Conservation (phyloP, 2,113 vertebrate genomes). For the Oophaga pumilio region DNA sequence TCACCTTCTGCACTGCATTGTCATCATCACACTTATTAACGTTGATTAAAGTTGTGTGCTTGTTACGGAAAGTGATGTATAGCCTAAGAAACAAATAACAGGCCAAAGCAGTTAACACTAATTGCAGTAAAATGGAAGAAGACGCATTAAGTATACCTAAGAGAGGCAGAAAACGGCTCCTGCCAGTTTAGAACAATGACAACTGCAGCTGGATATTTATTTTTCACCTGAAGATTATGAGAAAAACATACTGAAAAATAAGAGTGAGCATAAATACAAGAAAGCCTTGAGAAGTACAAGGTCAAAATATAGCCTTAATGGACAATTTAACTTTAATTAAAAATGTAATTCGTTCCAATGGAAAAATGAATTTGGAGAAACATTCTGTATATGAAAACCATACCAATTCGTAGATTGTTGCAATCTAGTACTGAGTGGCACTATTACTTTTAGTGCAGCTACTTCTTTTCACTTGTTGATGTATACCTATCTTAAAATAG, state of each 20-base stretch:
- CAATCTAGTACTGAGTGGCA: constrained; percentile 10
- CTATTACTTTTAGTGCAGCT: constrained; percentile 44
- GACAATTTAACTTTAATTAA: constrained; percentile 15
- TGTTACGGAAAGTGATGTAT: constrained; percentile 56
- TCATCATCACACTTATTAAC: constrained; percentile 51
- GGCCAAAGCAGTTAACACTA: constrained; percentile 34
- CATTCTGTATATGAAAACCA: constrained; percentile 41
- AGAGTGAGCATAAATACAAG: not conserved
- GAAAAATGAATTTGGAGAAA: constrained; percentile 16
- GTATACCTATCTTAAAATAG: constrained; percentile 54
- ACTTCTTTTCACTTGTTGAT: constrained; percentile 30
- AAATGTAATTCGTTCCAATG: constrained; percentile 15
- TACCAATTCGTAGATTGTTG: constrained; percentile 29
- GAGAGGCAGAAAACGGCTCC: constrained; percentile 28
- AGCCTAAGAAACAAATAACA: constrained; percentile 50
- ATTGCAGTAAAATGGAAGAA: constrained; percentile 36
- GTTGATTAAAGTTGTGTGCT: constrained; percentile 53
- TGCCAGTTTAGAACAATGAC: constrained; percentile 26
- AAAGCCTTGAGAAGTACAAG: constrained; percentile 9
- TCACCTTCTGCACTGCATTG: constrained; percentile 48
- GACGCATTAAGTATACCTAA: constrained; percentile 34
- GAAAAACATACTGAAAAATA: constrained; percentile 2
- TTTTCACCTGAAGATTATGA: not conserved
- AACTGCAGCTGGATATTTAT: not conserved
- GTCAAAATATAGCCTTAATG: constrained; percentile 32